phyloP scores from a whole-genome alignment of 1,140 invertebrate genomes.

The Drosophila azteca region DNA sequence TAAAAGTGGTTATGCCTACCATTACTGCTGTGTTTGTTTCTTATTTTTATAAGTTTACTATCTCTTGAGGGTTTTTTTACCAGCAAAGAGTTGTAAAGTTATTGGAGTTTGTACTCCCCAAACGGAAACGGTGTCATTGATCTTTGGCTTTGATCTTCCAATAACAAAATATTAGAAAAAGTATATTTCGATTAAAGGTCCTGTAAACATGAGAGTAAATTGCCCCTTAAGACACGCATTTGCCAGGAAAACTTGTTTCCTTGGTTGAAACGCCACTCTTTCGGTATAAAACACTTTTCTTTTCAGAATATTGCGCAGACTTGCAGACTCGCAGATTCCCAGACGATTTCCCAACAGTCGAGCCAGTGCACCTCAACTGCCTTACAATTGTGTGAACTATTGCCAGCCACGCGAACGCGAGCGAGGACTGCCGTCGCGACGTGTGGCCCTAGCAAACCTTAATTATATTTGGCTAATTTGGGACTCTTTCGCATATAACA shows the following conservation, averaged over 20 bases:
- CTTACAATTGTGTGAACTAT: slow-evolving; percentile 73
- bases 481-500: slow-evolving; percentile 39
- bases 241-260: no score
- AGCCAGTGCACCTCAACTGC: slow-evolving; percentile 5
- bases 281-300: no score
- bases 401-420: slow-evolving; percentile 36
- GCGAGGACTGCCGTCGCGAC: slow-evolving; percentile 13
- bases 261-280: no score
- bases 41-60: slow-evolving; percentile 24
- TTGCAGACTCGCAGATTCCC: slow-evolving; percentile 13
- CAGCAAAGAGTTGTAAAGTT: background rate
- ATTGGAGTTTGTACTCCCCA: background rate
- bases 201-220: no score
- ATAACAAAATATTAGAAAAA: no score
- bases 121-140: background rate
- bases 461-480: slow-evolving; percentile 66
- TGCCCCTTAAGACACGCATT: no score
- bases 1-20: slow-evolving; percentile 38
- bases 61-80: background rate
- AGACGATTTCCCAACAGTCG: slow-evolving; percentile 24
- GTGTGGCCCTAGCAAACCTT: slow-evolving; percentile 61
- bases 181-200: no score
- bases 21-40: slow-evolving; percentile 1
- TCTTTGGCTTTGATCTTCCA: background rate
- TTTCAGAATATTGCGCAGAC: background rate